Evolutionary conservation across 2,888 invertebrate genomes (phyloP).

Genomic region (Plebejus melissa): DNA sequence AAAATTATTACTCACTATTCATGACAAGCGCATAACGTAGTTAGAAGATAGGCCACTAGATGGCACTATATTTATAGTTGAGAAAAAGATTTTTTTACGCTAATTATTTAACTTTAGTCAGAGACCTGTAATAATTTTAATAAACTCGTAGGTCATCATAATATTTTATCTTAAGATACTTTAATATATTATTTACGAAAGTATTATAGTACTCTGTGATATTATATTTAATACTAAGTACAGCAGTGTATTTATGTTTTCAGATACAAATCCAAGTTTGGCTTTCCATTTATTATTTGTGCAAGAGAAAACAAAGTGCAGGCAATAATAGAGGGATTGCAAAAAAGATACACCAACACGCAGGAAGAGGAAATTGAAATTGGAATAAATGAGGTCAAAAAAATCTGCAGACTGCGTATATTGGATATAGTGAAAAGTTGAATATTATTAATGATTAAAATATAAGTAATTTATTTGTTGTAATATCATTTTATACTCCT

Average conservation of each 20-base stretch:
- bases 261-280: constrained; percentile 82
- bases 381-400: constrained; percentile 83
- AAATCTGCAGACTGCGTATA: constrained; percentile 81
- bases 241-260: constrained; percentile 38
- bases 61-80: not conserved
- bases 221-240: not conserved
- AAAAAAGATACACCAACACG: constrained; percentile 73
- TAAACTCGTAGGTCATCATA: too few relatives aligned
- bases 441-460: not conserved
- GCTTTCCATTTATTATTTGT: constrained; percentile 84
- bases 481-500: too few relatives aligned
- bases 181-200: too few relatives aligned
- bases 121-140: too few relatives aligned
- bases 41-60: not conserved
- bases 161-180: too few relatives aligned
- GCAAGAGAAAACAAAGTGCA: constrained; percentile 81
- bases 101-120: too few relatives aligned
- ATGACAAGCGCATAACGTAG: not conserved
- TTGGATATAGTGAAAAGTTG: constrained; percentile 65
- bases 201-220: too few relatives aligned
- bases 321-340: constrained; percentile 78
- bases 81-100: too few relatives aligned
- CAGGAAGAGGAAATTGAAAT: constrained; percentile 74
- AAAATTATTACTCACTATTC: not conserved
- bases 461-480: too few relatives aligned